phyloP scores from a whole-genome alignment of 1,140 invertebrate genomes.

The Oscheius sp. region DNA sequence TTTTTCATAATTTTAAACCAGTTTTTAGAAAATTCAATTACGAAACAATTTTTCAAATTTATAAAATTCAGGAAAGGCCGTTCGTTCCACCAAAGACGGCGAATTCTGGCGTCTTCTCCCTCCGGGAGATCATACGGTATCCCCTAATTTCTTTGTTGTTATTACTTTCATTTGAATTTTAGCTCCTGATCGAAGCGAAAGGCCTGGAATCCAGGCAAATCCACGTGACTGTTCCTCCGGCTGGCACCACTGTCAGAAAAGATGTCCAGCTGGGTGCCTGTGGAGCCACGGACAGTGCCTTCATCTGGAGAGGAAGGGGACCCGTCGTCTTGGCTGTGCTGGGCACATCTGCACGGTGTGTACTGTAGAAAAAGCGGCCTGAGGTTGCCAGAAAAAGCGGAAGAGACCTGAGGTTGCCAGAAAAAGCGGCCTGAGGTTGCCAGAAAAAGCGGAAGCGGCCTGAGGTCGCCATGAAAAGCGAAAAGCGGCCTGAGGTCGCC shows the following conservation, averaged over 20 bases:
- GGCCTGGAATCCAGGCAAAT: conserved; percentile 5
- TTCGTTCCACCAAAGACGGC: conserved; percentile 72
- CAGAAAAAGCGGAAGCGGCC: no score
- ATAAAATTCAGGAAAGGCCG: conserved; percentile 72
- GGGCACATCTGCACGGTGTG: neutral
- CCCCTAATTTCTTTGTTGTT: neutral
- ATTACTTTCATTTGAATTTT: neutral
- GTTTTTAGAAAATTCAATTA: no score
- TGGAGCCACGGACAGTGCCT: conserved; percentile 16
- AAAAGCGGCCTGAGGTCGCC: no score
- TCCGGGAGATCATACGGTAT: conserved; percentile 80
- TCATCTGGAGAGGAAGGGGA: conserved; percentile 13
- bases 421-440: no score
- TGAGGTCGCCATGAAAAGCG: no score
- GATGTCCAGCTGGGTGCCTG: conserved; percentile 13
- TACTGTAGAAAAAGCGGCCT: no score
- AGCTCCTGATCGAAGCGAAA: neutral
- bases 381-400: no score
- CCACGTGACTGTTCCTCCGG: neutral
- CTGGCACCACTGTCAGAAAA: neutral
- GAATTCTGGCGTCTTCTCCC: conserved; percentile 88
- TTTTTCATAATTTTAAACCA: no score
- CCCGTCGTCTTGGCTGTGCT: conserved; percentile 6
- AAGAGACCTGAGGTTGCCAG: no score
- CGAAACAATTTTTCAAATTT: no score